These are phyloP conservation scores for Drosophila arizonae DNA, from an alignment of 1,140 invertebrate genomes.

Conservation along the genomic window DNA sequence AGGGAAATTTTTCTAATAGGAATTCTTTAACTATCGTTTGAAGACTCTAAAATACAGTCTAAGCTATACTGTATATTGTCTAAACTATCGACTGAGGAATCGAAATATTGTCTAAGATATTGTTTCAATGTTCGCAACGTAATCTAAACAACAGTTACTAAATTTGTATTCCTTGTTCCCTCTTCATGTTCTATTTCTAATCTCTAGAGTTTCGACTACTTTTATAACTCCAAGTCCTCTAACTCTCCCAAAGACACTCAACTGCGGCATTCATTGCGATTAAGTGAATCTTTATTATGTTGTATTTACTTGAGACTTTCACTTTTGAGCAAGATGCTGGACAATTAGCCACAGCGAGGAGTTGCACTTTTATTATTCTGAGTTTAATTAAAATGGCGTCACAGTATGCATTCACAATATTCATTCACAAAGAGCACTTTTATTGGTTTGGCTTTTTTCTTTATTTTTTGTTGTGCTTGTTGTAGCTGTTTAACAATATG, in stretches of 20 bases:
- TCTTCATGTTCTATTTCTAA: too few species aligned
- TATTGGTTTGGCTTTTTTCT: neutral
- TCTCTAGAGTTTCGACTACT: too few species aligned
- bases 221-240: too few species aligned
- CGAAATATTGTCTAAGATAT: too few species aligned
- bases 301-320: slow-evolving; percentile 24
- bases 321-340: slow-evolving; percentile 19
- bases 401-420: slow-evolving; percentile 23
- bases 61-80: too few species aligned
- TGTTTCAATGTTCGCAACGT: too few species aligned
- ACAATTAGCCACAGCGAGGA: neutral
- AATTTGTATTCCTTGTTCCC: too few species aligned
- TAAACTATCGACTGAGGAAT: too few species aligned
- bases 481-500: slow-evolving; percentile 54
- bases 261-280: neutral
- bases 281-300: neutral
- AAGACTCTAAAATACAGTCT: too few species aligned
- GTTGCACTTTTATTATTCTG: neutral
- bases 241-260: neutral
- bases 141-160: too few species aligned
- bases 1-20: too few species aligned
- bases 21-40: too few species aligned
- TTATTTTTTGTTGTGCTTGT: slow-evolving; percentile 26
- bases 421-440: slow-evolving; percentile 1
- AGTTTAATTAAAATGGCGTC: slow-evolving; percentile 12